Percentiles rank a stretch among this genome's conserved stretches.
Evolutionary conservation across 2,888 invertebrate species (phyloP).

Genomic region (Patella depressa): DNA sequence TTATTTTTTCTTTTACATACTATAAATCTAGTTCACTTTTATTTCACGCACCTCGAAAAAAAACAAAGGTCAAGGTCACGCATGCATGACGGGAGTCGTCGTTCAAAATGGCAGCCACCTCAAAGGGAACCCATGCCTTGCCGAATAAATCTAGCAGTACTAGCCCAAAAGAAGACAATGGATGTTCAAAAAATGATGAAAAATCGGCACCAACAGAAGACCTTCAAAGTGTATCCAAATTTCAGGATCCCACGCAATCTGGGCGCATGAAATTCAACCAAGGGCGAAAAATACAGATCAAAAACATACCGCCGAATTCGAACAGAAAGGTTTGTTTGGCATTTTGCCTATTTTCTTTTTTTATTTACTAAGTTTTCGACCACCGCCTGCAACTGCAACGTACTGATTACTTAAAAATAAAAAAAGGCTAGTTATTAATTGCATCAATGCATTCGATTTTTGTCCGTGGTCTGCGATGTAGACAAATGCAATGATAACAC

Average conservation of each 20-base stretch:
- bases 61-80: not conserved
- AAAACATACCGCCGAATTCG: constrained; percentile 50
- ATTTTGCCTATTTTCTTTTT: constrained; percentile 2
- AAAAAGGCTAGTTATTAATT: too few relatives aligned
- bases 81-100: constrained; percentile 19
- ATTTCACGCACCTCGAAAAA: constrained; percentile 4
- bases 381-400: too few relatives aligned
- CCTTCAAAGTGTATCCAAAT: not conserved
- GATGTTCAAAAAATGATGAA: not conserved
- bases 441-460: too few relatives aligned
- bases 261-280: constrained; percentile 44
- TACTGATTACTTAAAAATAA: too few relatives aligned
- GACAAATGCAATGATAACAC: too few relatives aligned
- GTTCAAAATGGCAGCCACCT: constrained; percentile 31
- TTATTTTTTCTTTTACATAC: too few relatives aligned
- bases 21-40: too few relatives aligned
- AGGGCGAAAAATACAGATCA: constrained; percentile 49
- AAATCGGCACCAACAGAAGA: not conserved
- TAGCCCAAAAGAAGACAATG: not conserved
- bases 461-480: too few relatives aligned
- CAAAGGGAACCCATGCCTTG: constrained; percentile 17
- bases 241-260: constrained; percentile 1
- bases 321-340: constrained; percentile 44
- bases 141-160: constrained; percentile 6
- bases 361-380: too few relatives aligned